Base-by-base conservation (phyloP, 2,888 invertebrate genomes). In the Geotrupes spiniger region DNA sequence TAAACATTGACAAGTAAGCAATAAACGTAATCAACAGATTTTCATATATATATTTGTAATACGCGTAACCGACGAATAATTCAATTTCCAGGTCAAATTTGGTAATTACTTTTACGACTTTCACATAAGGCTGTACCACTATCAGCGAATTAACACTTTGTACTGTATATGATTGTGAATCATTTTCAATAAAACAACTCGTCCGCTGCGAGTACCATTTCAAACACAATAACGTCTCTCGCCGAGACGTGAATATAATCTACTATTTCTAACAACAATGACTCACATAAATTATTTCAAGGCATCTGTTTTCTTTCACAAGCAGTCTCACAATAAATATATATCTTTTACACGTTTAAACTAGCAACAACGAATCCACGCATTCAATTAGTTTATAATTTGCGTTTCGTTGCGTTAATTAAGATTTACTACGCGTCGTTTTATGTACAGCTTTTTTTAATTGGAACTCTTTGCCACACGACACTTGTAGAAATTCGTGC, bases 291-390 rank as follows among this genome's bases (percentile, higher is more conserved):
- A 46, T 33, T 28, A 50, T 52, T 42, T 48, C 42, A 52, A 55
- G 55, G 53, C 55, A 55, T 53, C 49, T 46, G 36, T 49, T 51
- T 46, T 50, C 49, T 49, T 51, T 53, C 46, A 51, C 44, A 53
- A 55, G 55, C 55, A 55, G 53, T 55, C 51, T 53, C 45, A 47
- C 39, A 51, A 36, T 36, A 27, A 11, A 43, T 43, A 21, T 21
- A 21, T 21, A 21, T 21, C 21, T 4, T 21, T 21, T 21, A 3
- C 21, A 21, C 21, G 6, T 21, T 21, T 4, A 21, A 21, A 21
- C 21, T 21, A 21, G 21, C 6, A 21, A 21, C 21, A 3, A 21
- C 21, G 6, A 21, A 4, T 21, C 6, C 21, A 21, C 3, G 4
- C 6, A n/a, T n/a, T n/a, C n/a, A n/a, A n/a, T n/a, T n/a, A n/a